Conservation (phyloP, 2,113 vertebrate genomes). For the Crotalus viridis region DNA sequence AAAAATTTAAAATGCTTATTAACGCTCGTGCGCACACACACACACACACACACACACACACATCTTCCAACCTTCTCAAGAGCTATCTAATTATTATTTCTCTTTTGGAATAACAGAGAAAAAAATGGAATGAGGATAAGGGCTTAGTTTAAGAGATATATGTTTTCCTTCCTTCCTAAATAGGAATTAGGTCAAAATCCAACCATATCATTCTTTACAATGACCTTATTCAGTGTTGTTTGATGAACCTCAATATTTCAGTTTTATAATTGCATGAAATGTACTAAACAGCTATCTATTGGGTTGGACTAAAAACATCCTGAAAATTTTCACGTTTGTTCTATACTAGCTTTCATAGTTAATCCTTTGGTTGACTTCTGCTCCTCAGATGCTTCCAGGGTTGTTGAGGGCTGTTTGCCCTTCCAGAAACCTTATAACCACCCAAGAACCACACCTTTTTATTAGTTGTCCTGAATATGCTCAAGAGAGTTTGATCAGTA, state of each 20-base stretch:
- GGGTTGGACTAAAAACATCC: slow-evolving; percentile 18
- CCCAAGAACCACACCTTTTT: slow-evolving; percentile 9
- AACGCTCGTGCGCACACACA: too few relatives aligned
- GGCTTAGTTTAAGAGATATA: background rate
- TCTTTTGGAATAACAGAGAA: too few relatives aligned
- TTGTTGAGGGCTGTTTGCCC: fast-evolving
- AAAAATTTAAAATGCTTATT: background rate
- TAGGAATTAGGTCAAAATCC: background rate
- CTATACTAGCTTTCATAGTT: background rate
- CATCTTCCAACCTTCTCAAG: too few relatives aligned
- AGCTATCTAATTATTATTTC: background rate
- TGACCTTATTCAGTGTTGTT: background rate
- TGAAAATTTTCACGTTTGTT: background rate
- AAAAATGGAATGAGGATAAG: background rate
- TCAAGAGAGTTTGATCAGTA: slow-evolving; percentile 46
- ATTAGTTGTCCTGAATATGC: slow-evolving; percentile 35
- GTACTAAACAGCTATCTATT: background rate
- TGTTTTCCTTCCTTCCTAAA: background rate
- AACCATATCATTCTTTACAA: background rate
- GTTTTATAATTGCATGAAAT: background rate
- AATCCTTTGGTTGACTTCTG: background rate
- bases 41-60: too few relatives aligned
- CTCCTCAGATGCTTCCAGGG: background rate
- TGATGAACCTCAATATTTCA: background rate
- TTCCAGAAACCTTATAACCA: slow-evolving; percentile 33